phyloP scores from a whole-genome alignment of 2,113 vertebrate species.

The Rhipidura dahli region DNA sequence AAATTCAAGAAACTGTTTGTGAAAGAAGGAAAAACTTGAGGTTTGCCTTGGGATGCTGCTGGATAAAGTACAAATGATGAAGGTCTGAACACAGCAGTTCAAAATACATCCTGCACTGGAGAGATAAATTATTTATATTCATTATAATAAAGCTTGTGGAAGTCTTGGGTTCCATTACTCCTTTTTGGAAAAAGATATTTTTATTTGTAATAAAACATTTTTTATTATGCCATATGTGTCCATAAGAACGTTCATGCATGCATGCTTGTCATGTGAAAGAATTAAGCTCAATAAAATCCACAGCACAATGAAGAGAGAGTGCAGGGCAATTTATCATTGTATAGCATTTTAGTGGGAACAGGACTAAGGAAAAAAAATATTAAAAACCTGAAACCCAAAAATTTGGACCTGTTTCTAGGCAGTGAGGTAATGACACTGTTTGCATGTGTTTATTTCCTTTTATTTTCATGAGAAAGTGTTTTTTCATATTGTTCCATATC shows the following conservation, averaged over 20 bases:
- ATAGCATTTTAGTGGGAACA: neutral
- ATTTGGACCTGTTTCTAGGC: neutral
- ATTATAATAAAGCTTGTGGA: neutral
- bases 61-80: neutral
- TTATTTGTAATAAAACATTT: slow-evolving; percentile 18
- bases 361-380: neutral
- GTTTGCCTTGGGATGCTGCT: neutral
- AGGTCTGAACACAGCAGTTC: neutral
- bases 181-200: neutral
- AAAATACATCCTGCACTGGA: neutral
- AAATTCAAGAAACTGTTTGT: neutral
- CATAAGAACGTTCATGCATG: neutral
- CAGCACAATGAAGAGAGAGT: neutral
- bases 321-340: neutral
- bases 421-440: neutral
- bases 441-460: neutral
- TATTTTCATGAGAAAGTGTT: neutral
- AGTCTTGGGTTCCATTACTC: neutral
- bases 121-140: neutral
- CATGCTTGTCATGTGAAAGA: neutral
- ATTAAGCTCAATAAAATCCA: neutral
- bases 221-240: neutral
- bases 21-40: neutral
- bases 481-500: neutral
- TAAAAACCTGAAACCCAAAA: neutral